Evolutionary conservation across 2,888 invertebrate species (phyloP).

Genomic region (Ennomos fuscantarius): DNA sequence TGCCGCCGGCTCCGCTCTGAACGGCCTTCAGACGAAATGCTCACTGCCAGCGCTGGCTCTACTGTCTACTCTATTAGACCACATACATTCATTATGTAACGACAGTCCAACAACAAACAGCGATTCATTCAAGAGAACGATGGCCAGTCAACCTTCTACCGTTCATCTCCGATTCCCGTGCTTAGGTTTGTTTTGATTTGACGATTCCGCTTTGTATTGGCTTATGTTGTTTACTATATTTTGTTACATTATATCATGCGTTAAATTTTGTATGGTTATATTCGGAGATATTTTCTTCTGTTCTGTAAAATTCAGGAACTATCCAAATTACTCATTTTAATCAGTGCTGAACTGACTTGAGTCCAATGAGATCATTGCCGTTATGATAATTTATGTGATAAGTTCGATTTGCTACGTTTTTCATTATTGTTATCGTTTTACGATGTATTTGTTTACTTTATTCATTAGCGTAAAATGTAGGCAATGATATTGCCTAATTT

Average conservation of each 20-base stretch:
- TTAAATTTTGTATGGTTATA: conserved; percentile 59
- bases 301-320: conserved; percentile 70
- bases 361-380: conserved; percentile 76
- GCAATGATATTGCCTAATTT: too few species aligned
- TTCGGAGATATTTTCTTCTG: conserved; percentile 71
- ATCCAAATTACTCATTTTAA: conserved; percentile 64
- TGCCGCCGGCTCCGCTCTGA: conserved; percentile 69
- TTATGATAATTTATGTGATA: conserved; percentile 67
- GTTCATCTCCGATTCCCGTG: conserved; percentile 53
- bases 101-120: conserved; percentile 67
- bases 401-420: conserved; percentile 47
- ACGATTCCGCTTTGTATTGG: conserved; percentile 32
- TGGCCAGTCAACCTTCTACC: conserved; percentile 53
- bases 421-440: conserved; percentile 45
- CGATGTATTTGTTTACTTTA: conserved; percentile 47
- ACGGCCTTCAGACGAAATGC: conserved; percentile 61
- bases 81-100: conserved; percentile 76
- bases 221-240: conserved; percentile 51
- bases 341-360: conserved; percentile 61
- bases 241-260: conserved; percentile 29
- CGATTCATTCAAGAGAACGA: conserved; percentile 75
- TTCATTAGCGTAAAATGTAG: conserved; percentile 45
- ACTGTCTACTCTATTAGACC: conserved; percentile 42
- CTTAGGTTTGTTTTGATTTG: conserved; percentile 45
- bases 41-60: conserved; percentile 56